Evolutionary conservation across 2,113 vertebrate genomes (phyloP).

Genomic region (Petroica traversi): DNA sequence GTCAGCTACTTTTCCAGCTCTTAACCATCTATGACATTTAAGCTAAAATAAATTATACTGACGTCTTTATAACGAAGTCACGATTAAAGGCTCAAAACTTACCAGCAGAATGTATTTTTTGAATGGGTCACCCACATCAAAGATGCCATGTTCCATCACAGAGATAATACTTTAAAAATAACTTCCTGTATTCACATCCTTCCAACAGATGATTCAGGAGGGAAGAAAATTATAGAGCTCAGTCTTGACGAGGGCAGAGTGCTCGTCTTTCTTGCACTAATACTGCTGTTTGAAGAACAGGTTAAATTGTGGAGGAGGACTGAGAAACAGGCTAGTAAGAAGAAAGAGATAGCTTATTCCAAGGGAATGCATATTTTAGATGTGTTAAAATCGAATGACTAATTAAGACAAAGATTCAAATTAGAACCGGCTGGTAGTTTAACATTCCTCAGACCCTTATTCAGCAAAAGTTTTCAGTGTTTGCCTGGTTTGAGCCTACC

Average conservation of each 20-base stretch:
- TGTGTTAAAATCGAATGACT: constrained; percentile 30
- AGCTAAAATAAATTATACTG: background rate
- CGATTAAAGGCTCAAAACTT: background rate
- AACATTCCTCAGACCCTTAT: constrained; percentile 12
- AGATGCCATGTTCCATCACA: background rate
- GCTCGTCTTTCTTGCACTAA: background rate
- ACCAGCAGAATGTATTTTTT: constrained; percentile 3
- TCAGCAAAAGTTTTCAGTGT: constrained; percentile 16
- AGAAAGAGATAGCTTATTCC: background rate
- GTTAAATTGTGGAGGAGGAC: background rate
- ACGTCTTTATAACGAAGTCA: background rate
- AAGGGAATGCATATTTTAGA: background rate
- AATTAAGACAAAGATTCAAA: constrained; percentile 46
- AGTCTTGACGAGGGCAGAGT: background rate
- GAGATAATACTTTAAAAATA: constrained; percentile 13
- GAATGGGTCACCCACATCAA: background rate
- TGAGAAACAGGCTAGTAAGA: background rate
- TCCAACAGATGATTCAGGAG: constrained; percentile 10
- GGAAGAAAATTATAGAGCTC: background rate
- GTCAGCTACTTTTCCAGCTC: background rate
- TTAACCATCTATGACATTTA: background rate
- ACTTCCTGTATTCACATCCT: background rate
- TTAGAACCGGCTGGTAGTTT: constrained; percentile 14
- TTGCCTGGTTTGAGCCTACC: background rate
- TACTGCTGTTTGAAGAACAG: background rate